These are phyloP conservation scores for Cheiracanthium punctorium DNA, from an alignment of 2,888 invertebrate genomes.

Conservation along the genomic window DNA sequence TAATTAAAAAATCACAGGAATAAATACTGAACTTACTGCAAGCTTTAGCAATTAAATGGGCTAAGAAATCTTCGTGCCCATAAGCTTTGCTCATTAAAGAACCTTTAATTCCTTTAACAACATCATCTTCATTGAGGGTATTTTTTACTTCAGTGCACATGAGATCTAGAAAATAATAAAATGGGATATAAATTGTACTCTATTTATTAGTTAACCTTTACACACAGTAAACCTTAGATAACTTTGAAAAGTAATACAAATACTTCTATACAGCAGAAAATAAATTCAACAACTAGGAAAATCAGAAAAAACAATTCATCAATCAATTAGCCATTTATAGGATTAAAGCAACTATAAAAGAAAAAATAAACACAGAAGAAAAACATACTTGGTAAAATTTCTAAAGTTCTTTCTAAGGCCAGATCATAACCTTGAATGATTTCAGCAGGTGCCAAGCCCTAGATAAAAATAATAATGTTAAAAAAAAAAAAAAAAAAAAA, in stretches of 20 bases:
- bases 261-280: background rate
- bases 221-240: too few species aligned
- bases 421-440: conserved; percentile 96
- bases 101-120: conserved; percentile 83
- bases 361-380: too few species aligned
- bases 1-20: background rate
- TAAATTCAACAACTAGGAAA: background rate
- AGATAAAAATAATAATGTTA: too few species aligned
- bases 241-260: too few species aligned
- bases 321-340: too few species aligned
- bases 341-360: too few species aligned
- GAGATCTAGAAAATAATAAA: conserved; percentile 76
- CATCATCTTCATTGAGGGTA: conserved; percentile 81
- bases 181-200: too few species aligned
- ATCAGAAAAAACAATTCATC: background rate
- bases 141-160: conserved; percentile 87
- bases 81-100: conserved; percentile 98
- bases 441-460: conserved; percentile 97
- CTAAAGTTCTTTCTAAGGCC: conserved; percentile 90
- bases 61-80: conserved; percentile 95
- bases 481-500: too few species aligned
- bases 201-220: too few species aligned
- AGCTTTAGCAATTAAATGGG: conserved; percentile 89
- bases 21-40: conserved; percentile 78
- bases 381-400: conserved; percentile 82